Base-by-base conservation (phyloP, 2,113 vertebrate genomes). In the Hyla sarda region DNA sequence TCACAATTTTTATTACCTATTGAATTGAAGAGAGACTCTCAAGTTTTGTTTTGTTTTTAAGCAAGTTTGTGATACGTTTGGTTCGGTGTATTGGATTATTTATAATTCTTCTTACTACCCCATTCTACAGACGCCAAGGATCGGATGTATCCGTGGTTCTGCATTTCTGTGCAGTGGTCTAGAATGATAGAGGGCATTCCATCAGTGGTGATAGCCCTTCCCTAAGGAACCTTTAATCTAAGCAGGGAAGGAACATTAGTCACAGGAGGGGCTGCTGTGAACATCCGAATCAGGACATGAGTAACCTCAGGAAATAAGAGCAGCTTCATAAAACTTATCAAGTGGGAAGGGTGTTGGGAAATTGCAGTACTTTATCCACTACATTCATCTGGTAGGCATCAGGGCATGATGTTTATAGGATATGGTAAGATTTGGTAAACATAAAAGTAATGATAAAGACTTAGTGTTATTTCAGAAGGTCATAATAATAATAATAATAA, bases 171-270 rank as follows among this genome's bases (percentile, higher is more conserved):
- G 30, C 77, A 16, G 34, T 1, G 12, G 37, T 81, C 17, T 79
- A 41, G 32, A 60, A 62, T 81, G 58, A 62, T 65, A n/a, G 34
- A 81, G 37, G 56, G 1, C 58, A 28, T 81, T 14, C 21, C 8
- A 13, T 81, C 8, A 62, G 56, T 17, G 47, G 34, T 25, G 56
- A 60, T 13, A 45, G n/a, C 23, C 78, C 37, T 62, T 81, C 78
- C 78, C 78, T 10, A 28, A 81, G 78, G 78, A 81, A 30, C 58
- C 78, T 17, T 62, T 45, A 25, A 45, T 62, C 37, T 60, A 60
- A 45, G 25, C 23, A 60, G 58, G 78, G 34, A 81, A 47, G 78
- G 78, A 81, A 62, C 56, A 81, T 81, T 81, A 81, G 78, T 81
- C 78, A 81, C 78, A 81, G 56, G 78, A 81, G 78, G 56, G 17